Evolutionary conservation across 2,113 vertebrate species (phyloP).

Genomic region (Tenebrosternarchus preto): DNA sequence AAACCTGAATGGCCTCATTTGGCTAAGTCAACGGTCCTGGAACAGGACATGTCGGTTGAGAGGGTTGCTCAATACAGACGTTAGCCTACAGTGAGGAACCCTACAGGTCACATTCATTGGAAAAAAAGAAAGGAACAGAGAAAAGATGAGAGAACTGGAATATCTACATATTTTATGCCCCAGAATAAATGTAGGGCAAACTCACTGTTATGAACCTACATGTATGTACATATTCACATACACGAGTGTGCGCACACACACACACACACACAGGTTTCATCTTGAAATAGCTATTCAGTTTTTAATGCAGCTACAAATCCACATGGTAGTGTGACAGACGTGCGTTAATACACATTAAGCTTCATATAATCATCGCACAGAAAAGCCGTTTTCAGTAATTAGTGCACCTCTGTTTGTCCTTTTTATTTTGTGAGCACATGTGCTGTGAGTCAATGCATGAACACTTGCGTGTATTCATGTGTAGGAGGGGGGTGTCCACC

Average conservation of each 20-base stretch:
- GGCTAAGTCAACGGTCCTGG: conserved; percentile 62
- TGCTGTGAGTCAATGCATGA: conserved; percentile 46
- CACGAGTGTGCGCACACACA: conserved; percentile 1
- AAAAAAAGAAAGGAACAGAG: not conserved
- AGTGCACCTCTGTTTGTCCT: not conserved
- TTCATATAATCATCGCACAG: too few species aligned
- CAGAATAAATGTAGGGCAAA: conserved; percentile 45
- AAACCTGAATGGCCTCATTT: conserved; percentile 61
- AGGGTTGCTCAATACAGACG: conserved; percentile 53
- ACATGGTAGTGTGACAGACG: too few species aligned
- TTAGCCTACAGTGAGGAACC: conserved; percentile 58
- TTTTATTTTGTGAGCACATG: not conserved
- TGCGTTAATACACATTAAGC: too few species aligned
- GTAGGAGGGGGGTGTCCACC: conserved; percentile 53
- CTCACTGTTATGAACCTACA: conserved; percentile 23
- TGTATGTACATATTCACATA: conserved; percentile 21
- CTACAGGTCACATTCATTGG: conserved; percentile 58
- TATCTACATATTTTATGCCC: conserved; percentile 71
- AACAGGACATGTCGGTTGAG: conserved; percentile 36
- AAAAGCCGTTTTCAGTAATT: too few species aligned
- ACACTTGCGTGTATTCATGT: not conserved
- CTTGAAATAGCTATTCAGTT: not conserved
- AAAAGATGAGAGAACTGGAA: conserved; percentile 68
- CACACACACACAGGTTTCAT: not conserved
- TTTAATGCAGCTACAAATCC: not conserved